These are phyloP conservation scores for Zophobas morio DNA, from an alignment of 1,140 invertebrate species.

Conservation along the genomic window DNA sequence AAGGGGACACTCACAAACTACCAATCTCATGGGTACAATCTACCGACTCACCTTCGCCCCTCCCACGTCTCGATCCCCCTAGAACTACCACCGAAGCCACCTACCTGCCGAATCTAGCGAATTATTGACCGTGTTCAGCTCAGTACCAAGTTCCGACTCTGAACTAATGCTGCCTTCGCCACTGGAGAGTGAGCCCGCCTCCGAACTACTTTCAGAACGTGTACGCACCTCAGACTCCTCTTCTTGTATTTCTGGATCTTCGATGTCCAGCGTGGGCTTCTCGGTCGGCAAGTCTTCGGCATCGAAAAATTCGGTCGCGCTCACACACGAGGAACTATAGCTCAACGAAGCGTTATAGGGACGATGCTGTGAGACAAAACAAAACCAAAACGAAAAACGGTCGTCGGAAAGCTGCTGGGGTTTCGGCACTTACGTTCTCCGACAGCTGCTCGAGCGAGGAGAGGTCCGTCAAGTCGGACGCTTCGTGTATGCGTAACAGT, in stretches of 20 bases:
- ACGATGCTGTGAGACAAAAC: constrained; percentile 65
- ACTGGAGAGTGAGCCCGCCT: constrained; percentile 75
- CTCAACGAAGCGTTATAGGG: constrained; percentile 77
- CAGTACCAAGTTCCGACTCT: constrained; percentile 75
- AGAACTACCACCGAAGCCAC: constrained; percentile 28
- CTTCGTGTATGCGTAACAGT: constrained; percentile 78
- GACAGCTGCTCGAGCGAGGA: constrained; percentile 70
- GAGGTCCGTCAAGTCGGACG: constrained; percentile 73
- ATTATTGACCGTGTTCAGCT: constrained; percentile 67
- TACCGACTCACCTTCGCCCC: constrained; percentile 17
- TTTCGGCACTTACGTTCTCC: constrained; percentile 64
- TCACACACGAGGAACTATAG: constrained; percentile 83
- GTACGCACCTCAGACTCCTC: constrained; percentile 61
- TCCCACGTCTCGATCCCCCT: background rate
- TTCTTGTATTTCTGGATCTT: constrained; percentile 51
- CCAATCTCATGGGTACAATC: constrained; percentile 1
- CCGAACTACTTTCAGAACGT: constrained; percentile 76
- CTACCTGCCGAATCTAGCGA: constrained; percentile 60
- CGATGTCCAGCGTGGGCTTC: constrained; percentile 47
- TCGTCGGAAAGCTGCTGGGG: background rate
- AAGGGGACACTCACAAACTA: too few species aligned
- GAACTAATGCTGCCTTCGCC: constrained; percentile 80
- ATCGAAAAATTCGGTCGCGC: constrained; percentile 89
- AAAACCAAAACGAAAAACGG: constrained; percentile 32
- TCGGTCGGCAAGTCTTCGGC: constrained; percentile 75